phyloP scores from a whole-genome alignment of 2,797 vertebrate genomes.

The Siniperca obscura region DNA sequence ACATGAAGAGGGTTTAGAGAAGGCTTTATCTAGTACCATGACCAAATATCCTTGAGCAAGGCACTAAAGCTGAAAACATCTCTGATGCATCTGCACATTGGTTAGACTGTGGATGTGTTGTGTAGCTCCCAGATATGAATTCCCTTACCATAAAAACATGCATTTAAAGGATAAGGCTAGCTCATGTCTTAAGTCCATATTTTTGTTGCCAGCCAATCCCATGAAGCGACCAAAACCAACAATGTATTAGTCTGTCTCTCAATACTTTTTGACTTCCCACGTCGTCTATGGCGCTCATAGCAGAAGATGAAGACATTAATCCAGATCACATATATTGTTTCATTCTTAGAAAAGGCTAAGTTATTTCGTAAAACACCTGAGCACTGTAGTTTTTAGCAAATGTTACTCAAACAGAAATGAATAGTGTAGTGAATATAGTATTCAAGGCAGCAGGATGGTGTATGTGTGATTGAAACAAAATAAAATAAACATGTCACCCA shows the following conservation, averaged over 20 bases:
- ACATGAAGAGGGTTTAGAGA: neutral
- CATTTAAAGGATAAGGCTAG: neutral
- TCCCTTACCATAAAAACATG: neutral
- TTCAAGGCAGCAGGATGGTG: neutral
- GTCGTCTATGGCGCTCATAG: neutral
- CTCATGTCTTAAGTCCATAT: too few relatives aligned
- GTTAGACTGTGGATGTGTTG: constrained; percentile 8
- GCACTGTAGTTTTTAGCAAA: neutral
- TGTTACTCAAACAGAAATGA: neutral
- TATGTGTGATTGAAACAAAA: too few relatives aligned
- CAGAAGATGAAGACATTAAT: neutral
- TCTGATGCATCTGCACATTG: neutral
- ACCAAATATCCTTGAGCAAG: constrained; percentile 11
- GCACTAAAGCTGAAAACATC: constrained; percentile 19
- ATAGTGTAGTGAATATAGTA: neutral
- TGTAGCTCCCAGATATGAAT: constrained; percentile 1
- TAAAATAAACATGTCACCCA: neutral
- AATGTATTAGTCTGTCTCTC: neutral
- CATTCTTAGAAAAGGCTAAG: neutral
- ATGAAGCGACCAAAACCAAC: neutral
- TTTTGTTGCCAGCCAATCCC: neutral
- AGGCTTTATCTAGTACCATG: constrained; percentile 5
- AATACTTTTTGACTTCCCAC: neutral
- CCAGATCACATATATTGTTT: neutral
- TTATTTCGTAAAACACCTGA: neutral